Evolutionary conservation across 1,140 invertebrate species (phyloP), one percentile per base, ranked within the genome.

Genomic region (Euura saliciscinereae): DNA sequence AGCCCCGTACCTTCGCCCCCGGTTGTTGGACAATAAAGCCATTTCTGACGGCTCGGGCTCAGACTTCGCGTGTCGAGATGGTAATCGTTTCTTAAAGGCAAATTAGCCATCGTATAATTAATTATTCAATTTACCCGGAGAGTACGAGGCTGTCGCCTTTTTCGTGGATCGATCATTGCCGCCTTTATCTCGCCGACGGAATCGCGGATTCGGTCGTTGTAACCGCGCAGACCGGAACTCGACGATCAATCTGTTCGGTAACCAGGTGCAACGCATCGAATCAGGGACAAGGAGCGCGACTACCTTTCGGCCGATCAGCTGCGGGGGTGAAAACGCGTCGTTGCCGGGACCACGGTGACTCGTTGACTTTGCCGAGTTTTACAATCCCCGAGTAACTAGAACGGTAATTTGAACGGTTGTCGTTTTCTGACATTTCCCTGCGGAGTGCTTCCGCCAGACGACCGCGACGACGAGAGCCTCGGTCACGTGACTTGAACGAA

Each of bases 351-450:
- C 13, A 3, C 51, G 13, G 13, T 3, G 6, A 8, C 51, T 3
- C 51, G 51, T 0, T 11, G 51, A 59, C 51, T 59, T 59, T 59
- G 51, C 51, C 51, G 8, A 2, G 51, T 8, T 8, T 59, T 59
- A 59, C 51, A n/a, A 59, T 3, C 51, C 3, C 51, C 51, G 28
- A 59, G 8, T n/a, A 6, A 59, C 51, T 59, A n/a, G 51, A 59
- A 59, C 51, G 51, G 51, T 59, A 59, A 59, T 59, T 59, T 59
- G 51, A 59, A 59, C 51, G 51, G 51, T 59, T 59, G 51, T 59
- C 51, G 51, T 59, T 59, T 59, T n/a, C 51, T n/a, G 51, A 59
- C 51, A 59, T 59, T 59, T 59, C 51, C 51, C 51, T 59, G 8
- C 51, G 51, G 51, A 59, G 51, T n/a, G 13, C 51, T 59, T 59